These are phyloP conservation scores for Ips nitidus DNA, from an alignment of 1,140 invertebrate species.

Conservation along the genomic window DNA sequence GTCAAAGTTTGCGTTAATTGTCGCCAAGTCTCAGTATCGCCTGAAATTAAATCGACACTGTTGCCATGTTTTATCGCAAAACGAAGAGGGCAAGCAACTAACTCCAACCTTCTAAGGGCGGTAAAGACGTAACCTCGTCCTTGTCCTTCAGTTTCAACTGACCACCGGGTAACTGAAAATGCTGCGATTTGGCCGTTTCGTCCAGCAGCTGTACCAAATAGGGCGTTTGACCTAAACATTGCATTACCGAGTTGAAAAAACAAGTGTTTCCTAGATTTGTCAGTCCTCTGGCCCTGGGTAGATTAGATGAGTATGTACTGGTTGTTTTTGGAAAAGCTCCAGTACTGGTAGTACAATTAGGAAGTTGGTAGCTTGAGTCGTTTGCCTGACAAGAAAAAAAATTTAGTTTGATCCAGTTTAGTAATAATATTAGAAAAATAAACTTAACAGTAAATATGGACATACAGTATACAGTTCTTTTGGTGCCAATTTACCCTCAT, in stretches of 20 bases:
- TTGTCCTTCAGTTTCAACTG: slow-evolving; percentile 57
- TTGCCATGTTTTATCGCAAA: too few relatives aligned
- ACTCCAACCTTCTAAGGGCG: slow-evolving; percentile 49
- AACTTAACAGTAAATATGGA: too few relatives aligned
- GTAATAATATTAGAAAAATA: not conserved
- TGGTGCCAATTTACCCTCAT: too few relatives aligned
- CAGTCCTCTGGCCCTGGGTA: slow-evolving; percentile 67
- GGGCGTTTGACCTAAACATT: slow-evolving; percentile 85
- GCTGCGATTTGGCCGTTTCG: slow-evolving; percentile 67
- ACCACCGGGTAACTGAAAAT: slow-evolving; percentile 71
- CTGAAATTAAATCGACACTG: slow-evolving; percentile 44
- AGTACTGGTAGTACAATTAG: slow-evolving; percentile 19
- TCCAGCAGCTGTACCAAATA: slow-evolving; percentile 73
- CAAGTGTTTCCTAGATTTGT: slow-evolving; percentile 93
- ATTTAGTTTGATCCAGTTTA: not conserved
- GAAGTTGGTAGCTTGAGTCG: slow-evolving; percentile 11
- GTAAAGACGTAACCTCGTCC: slow-evolving; percentile 45
- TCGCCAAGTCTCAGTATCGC: slow-evolving; percentile 70
- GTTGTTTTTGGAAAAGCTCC: slow-evolving; percentile 33
- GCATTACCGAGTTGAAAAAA: slow-evolving; percentile 95
- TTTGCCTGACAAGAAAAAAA: slow-evolving; percentile 26
- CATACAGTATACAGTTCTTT: too few relatives aligned
- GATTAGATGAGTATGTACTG: slow-evolving; percentile 24
- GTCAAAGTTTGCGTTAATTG: slow-evolving; percentile 68
- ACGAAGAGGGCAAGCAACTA: too few relatives aligned